Conservation (phyloP, 2,113 vertebrate species). For the Petrocephalus microphthalmus region DNA sequence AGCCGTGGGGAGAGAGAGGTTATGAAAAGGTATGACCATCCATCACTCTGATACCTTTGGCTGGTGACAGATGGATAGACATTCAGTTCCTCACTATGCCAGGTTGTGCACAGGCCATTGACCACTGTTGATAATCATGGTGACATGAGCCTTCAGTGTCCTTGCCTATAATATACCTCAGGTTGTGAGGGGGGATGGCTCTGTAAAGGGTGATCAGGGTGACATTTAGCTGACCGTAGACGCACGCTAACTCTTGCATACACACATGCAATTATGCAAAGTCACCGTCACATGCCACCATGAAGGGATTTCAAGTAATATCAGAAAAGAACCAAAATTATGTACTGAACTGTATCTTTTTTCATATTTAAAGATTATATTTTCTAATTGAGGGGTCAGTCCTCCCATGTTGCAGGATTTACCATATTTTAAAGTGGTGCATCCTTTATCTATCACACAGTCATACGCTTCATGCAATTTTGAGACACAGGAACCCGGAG, state of each 20-base stretch:
- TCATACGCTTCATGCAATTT: no score
- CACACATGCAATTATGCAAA: not conserved
- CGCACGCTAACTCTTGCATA: no score
- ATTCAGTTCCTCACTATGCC: slow-evolving; percentile 51
- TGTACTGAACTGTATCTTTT: not conserved
- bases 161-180: slow-evolving; percentile 56
- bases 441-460: not conserved
- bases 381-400: not conserved
- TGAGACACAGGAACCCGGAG: not conserved
- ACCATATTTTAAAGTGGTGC: not conserved
- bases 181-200: slow-evolving; percentile 40
- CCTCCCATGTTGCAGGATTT: not conserved
- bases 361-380: not conserved
- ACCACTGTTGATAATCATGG: slow-evolving; percentile 64
- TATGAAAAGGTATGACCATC: not conserved
- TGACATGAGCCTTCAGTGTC: slow-evolving; percentile 61
- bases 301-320: not conserved
- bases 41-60: not conserved
- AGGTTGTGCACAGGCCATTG: slow-evolving; percentile 71
- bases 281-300: not conserved
- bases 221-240: no score
- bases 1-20: not conserved
- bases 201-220: not conserved
- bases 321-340: not conserved
- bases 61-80: not conserved